These are phyloP conservation scores for Linepithema humile DNA, from an alignment of 1,140 invertebrate species.

Conservation along the genomic window DNA sequence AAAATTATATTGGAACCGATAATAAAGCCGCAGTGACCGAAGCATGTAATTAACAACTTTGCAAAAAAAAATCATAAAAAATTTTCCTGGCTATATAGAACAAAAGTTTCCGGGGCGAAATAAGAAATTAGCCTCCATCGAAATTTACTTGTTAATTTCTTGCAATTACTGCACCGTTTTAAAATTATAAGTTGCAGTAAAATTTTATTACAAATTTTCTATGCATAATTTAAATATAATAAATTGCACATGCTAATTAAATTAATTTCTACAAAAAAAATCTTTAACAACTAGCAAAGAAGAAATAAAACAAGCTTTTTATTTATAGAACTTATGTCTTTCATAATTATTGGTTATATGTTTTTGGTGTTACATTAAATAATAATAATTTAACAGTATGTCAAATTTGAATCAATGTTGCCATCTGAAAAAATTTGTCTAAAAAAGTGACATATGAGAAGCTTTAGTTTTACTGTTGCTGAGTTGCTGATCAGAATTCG, in stretches of 20 bases:
- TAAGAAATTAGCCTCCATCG: neutral
- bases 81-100: neutral
- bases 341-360: neutral
- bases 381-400: neutral
- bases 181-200: neutral
- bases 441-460: neutral
- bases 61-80: neutral
- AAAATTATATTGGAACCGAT: constrained; percentile 16
- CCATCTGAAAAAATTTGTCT: neutral
- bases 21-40: neutral
- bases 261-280: neutral
- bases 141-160: neutral
- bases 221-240: neutral
- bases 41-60: constrained; percentile 16
- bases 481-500: neutral
- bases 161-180: neutral
- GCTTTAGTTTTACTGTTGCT: neutral
- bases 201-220: neutral
- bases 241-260: neutral
- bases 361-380: neutral
- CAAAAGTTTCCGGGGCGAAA: neutral
- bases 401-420: neutral
- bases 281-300: too few relatives aligned
- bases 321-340: neutral
- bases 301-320: neutral